Percentiles rank a stretch among this genome's conserved stretches.
Evolutionary conservation across 2,113 vertebrate species (phyloP).

Genomic region (Tonatia bakeri): DNA sequence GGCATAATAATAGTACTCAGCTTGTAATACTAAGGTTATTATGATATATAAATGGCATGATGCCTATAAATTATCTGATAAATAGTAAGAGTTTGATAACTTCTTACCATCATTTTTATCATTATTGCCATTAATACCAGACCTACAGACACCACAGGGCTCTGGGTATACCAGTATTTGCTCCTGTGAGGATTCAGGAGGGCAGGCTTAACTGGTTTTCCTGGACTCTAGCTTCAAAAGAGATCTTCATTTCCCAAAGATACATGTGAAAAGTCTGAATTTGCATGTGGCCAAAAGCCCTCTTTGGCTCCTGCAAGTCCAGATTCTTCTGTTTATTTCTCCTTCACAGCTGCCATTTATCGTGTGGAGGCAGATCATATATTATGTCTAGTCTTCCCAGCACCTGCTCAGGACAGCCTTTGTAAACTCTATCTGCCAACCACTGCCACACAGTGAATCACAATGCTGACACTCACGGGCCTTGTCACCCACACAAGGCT

Average conservation of each 20-base stretch:
- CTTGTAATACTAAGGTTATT: neutral
- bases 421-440: constrained; percentile 57
- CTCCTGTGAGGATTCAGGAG: neutral
- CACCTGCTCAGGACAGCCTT: constrained; percentile 63
- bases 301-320: constrained; percentile 78
- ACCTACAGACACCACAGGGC: rapidly evolving
- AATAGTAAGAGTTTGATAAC: neutral
- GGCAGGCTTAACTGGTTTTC: constrained; percentile 54
- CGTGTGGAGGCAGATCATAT: constrained; percentile 72
- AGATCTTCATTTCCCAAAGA: constrained; percentile 78
- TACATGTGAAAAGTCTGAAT: constrained; percentile 75
- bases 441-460: constrained; percentile 24
- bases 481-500: neutral
- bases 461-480: neutral
- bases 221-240: constrained; percentile 73
- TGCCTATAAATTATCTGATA: neutral
- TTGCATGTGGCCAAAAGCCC: constrained; percentile 78
- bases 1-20: neutral
- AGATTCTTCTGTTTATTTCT: constrained; percentile 84
- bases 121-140: neutral
- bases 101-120: neutral
- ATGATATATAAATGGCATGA: too few relatives aligned
- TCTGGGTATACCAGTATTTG: neutral
- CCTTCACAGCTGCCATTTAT: constrained; percentile 80
- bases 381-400: constrained; percentile 70